A percentile compares a stretch with the other conserved stretches of the same genome.
Conservation (phyloP, 2,888 invertebrate species). For the Lithophane leautieri region DNA sequence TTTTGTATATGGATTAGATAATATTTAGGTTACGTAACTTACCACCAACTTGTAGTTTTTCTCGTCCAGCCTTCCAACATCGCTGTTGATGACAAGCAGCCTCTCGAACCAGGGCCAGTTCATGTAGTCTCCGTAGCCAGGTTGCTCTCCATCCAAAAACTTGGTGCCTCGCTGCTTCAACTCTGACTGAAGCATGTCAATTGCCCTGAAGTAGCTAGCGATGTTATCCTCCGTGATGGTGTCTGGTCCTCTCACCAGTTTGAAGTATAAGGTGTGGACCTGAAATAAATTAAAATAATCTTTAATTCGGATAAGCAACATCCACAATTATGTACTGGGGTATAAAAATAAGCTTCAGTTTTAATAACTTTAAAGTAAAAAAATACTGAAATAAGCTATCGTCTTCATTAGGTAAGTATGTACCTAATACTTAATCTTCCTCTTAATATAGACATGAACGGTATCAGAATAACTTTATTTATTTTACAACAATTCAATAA, state of each 20-base stretch:
- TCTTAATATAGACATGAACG: no score
- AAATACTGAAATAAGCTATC: no score
- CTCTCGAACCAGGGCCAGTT: conserved; percentile 97
- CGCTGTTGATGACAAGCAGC: conserved; percentile 85
- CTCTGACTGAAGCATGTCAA: conserved; percentile 92
- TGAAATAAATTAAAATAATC: conserved; percentile 63
- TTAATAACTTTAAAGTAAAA: neutral
- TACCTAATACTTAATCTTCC: no score
- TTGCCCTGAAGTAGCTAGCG: conserved; percentile 77
- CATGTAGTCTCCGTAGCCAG: conserved; percentile 95
- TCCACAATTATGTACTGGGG: no score
- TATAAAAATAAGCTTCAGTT: neutral
- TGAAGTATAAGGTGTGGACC: conserved; percentile 75
- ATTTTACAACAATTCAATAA: no score
- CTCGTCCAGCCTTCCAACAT: conserved; percentile 87
- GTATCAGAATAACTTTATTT: no score
- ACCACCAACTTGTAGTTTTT: conserved; percentile 88
- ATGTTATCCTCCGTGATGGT: conserved; percentile 74
- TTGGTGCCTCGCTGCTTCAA: conserved; percentile 90
- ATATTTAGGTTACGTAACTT: conserved; percentile 55
- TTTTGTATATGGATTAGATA: no score
- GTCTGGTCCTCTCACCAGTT: conserved; percentile 73
- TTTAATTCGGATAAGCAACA: neutral
- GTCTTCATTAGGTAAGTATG: no score
- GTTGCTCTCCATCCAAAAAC: conserved; percentile 92